Base-by-base conservation (phyloP, 1,140 invertebrate species). In the Panonychus citri region DNA sequence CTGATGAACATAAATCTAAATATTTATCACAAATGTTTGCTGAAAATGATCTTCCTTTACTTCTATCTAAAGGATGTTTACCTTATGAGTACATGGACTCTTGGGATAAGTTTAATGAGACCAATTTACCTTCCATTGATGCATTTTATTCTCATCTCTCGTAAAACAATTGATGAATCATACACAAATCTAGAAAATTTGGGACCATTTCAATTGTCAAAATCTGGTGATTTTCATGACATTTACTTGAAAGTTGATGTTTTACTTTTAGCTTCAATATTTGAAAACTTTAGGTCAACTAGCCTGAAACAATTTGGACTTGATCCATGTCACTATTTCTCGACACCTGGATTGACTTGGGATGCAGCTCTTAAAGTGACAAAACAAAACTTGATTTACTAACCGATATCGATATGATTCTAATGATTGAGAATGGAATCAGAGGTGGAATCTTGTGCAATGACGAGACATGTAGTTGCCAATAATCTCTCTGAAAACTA, bases 221-320 rank as follows among this genome's bases (percentile, higher is more conserved):
- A 67, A 56, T 53, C 40, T 19, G 59, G 65, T n/a, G 64, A 73
- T 48, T 71, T 70, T 64, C 62, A 67, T 39, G 66, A 70, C 54
- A 58, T 73, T 28, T 73, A 73, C 62, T 60, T 70, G 24, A 69
- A 67, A 64, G 64, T 61, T 54, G 64, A 72, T 62, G 64, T 70
- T 8, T 51, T 68, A 25, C 57, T 71, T 27, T 59, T 70, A 50
- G 65, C 64, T 5, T 70, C 74, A 64, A 61, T 74, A 27, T 73
- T 74, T 64, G 69, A 73, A 66, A 69, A 71, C 15, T 43, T 43
- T 21, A 5, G 40, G 3, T 4, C 15, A 4, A 43, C 19, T 4
- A 43, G 48, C 17, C 21, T 50, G 4, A 5, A 7, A 21, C 10
- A 50, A 8, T 50, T 26, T 7, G 27, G 27, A 25, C 17, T 62